Conservation (phyloP, 2,888 invertebrate species). For the Chironomus tentans region DNA sequence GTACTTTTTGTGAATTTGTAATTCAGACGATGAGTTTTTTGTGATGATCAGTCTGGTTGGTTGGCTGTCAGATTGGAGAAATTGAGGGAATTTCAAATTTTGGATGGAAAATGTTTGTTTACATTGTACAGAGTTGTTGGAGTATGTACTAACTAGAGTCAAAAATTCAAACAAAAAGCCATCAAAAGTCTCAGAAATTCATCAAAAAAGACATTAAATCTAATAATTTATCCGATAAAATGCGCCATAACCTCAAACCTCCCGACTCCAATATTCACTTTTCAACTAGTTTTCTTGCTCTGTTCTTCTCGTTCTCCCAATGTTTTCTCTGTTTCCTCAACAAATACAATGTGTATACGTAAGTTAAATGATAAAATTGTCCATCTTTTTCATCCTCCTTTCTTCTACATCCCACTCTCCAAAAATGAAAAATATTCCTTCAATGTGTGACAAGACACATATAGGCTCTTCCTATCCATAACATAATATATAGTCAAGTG, state of each 20-base stretch:
- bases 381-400: neutral
- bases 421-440: neutral
- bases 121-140: too few species aligned
- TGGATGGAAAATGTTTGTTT: too few species aligned
- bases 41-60: too few species aligned
- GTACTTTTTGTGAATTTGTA: neutral
- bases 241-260: too few species aligned
- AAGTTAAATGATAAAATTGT: slow-evolving; percentile 26
- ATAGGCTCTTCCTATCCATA: neutral
- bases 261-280: neutral
- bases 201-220: too few species aligned
- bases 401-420: neutral
- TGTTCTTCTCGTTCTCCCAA: neutral
- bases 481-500: too few species aligned
- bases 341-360: slow-evolving; percentile 3
- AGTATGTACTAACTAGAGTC: too few species aligned
- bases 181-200: too few species aligned
- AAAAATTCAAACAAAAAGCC: too few species aligned
- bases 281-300: neutral
- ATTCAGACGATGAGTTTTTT: too few species aligned
- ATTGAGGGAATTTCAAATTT: neutral
- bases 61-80: too few species aligned
- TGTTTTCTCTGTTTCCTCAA: neutral
- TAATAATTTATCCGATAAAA: too few species aligned
- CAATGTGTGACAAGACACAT: neutral